Percentiles rank a stretch among this genome's conserved stretches.
These are phyloP conservation scores for Aurelia aurita complex sp. Pacific DNA, from an alignment of 30 jellyfish, hydroid and myxozoan species.

Conservation along the genomic window DNA sequence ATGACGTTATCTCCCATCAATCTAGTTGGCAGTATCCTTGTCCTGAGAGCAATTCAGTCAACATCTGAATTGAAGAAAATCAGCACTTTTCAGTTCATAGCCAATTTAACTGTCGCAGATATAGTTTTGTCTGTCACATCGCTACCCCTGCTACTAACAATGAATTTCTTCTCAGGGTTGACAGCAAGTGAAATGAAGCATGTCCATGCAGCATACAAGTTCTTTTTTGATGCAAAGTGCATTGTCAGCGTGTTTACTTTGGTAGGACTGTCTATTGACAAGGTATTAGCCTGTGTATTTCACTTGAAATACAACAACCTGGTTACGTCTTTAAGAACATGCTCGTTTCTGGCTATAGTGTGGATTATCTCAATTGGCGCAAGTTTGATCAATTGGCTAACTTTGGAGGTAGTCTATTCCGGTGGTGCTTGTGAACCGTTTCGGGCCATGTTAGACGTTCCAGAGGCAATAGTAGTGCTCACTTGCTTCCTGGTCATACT, in stretches of 20 bases:
- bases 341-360: not conserved
- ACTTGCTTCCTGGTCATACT: slow-evolving; percentile 47
- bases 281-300: slow-evolving; percentile 64
- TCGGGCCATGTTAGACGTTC: slow-evolving; percentile 30
- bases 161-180: slow-evolving; percentile 17
- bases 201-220: slow-evolving; percentile 4
- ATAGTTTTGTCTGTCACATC: slow-evolving; percentile 17
- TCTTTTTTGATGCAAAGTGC: slow-evolving; percentile 16
- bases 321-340: slow-evolving; percentile 8
- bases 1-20: slow-evolving; percentile 33
- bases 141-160: slow-evolving; percentile 21
- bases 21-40: slow-evolving; percentile 41
- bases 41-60: slow-evolving; percentile 35
- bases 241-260: slow-evolving; percentile 47
- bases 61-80: slow-evolving; percentile 44
- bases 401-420: not conserved
- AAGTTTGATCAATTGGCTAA: slow-evolving; percentile 49
- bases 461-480: slow-evolving; percentile 4
- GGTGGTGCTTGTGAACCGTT: slow-evolving; percentile 29
- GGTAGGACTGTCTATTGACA: slow-evolving; percentile 52
- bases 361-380: slow-evolving; percentile 40
- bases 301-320: slow-evolving; percentile 45
- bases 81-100: slow-evolving; percentile 63
- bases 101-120: slow-evolving; percentile 47
- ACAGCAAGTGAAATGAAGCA: not conserved